phyloP scores from a whole-genome alignment of 2,888 invertebrate species.

The Papilio protenor region DNA sequence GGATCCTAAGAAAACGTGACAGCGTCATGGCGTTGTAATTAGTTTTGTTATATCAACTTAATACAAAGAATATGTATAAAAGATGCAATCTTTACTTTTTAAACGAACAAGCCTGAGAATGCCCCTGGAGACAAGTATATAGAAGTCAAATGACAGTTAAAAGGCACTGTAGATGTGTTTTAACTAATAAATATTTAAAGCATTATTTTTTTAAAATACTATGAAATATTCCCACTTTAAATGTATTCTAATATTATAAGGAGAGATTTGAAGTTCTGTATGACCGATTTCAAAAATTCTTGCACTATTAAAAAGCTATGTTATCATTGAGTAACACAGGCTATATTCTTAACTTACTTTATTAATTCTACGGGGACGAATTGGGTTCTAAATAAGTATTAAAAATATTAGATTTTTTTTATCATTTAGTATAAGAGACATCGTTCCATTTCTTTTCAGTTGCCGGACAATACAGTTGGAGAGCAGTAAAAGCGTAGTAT shows the following conservation, averaged over 20 bases:
- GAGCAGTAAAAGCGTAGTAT: constrained; percentile 35
- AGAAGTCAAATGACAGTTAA: background rate
- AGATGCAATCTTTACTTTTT: background rate
- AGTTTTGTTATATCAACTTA: constrained; percentile 7
- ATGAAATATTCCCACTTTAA: background rate
- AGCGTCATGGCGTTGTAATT: constrained; percentile 4
- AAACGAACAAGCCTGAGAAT: background rate
- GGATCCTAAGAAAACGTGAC: constrained; percentile 50
- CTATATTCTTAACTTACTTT: no score
- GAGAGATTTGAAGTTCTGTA: no score
- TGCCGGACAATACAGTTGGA: constrained; percentile 28
- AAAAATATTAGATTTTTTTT: constrained; percentile 18
- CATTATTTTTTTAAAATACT: no score
- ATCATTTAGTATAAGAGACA: constrained; percentile 12
- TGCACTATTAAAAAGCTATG: no score
- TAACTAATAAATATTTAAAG: background rate
- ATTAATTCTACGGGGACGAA: background rate
- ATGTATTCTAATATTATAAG: no score
- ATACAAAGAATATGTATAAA: background rate
- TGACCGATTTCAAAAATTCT: no score
- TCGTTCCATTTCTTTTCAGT: constrained; percentile 34
- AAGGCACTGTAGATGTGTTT: background rate
- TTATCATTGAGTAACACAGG: no score
- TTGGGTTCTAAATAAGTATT: background rate
- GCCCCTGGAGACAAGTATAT: background rate